phyloP scores from a whole-genome alignment of 1,140 invertebrate genomes.

The Platorchestia sp. region DNA sequence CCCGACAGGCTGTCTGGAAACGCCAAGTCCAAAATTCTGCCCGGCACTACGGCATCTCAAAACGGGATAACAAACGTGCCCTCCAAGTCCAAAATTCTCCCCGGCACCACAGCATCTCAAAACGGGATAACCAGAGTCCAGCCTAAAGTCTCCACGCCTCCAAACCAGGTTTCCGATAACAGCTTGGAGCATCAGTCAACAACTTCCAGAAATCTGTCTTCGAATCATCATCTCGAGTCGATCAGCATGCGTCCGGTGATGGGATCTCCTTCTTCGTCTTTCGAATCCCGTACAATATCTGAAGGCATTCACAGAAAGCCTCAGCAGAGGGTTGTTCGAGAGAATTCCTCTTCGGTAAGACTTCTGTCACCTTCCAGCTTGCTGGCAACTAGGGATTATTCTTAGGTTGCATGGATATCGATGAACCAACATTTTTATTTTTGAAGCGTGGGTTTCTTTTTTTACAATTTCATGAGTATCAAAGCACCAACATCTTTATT shows the following conservation, averaged over 20 bases:
- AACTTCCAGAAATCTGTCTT: neutral
- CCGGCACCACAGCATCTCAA: neutral
- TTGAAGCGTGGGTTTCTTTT: neutral
- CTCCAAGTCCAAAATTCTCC: neutral
- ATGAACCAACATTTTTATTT: neutral
- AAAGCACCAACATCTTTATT: neutral
- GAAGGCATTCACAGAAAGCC: neutral
- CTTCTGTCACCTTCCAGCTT: neutral
- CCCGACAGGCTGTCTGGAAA: neutral
- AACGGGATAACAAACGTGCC: neutral
- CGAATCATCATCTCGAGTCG: neutral
- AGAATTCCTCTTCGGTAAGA: neutral
- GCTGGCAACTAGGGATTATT: too few species aligned
- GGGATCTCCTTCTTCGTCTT: neutral
- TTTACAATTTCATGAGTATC: neutral
- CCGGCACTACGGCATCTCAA: neutral
- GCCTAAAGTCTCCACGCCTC: neutral
- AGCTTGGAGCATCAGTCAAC: neutral
- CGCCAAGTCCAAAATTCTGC: neutral
- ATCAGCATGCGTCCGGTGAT: neutral
- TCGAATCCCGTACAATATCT: neutral
- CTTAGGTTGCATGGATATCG: too few species aligned
- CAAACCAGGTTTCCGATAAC: neutral
- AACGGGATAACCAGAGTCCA: neutral
- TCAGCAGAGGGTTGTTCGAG: neutral